Base-by-base conservation (phyloP, 2,797 vertebrate species). In the Darevskia mixta region DNA sequence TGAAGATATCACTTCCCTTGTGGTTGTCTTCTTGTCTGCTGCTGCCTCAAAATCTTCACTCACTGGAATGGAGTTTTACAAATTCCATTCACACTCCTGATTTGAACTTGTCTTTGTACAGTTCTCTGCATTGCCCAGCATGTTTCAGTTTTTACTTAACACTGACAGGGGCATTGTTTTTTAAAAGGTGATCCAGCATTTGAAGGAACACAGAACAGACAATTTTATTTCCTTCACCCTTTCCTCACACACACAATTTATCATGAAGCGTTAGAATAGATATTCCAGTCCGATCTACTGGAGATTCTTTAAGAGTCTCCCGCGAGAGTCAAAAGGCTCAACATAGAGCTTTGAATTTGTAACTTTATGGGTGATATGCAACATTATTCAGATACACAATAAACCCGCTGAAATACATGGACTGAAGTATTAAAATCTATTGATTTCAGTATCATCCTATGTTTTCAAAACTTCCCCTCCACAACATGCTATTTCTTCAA, bases 1-100 rank as follows among this genome's bases (percentile, higher is more conserved):
- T 29, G 27, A 87, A 66, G 86, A 84, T 90, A 93, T 90, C 29
- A 87, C 78, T 81, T 91, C 82, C 79, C 79, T 72, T 85, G 32
- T 88, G 88, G 41, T 80, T 35, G 18, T 64, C 73, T 89, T 76
- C 79, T 38, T 90, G 86, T 72, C 82, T 29, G 69, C 58, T 0
- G 4, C 64, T 88, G n/a, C 75, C 86, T 71, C 71, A 79, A 83
- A 35, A 77, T 80, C 64, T 86, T 69, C 88, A 86, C 82, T 86
- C 90, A 15, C 79, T n/a, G 76, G 86, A 85, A 76, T 32, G 90
- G 61, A 67, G 0, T 27, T 80, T 81, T 83, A 13, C 83, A 89
- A 83, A 17, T 80, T 82, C 86, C 35, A 61, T 71, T 92, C 27
- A 0, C 35, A 32, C 55, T 76, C 32, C 41, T 25, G 41, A 35